Conservation (phyloP, 1,140 invertebrate species). For the Trachymyrmex septentrionalis region DNA sequence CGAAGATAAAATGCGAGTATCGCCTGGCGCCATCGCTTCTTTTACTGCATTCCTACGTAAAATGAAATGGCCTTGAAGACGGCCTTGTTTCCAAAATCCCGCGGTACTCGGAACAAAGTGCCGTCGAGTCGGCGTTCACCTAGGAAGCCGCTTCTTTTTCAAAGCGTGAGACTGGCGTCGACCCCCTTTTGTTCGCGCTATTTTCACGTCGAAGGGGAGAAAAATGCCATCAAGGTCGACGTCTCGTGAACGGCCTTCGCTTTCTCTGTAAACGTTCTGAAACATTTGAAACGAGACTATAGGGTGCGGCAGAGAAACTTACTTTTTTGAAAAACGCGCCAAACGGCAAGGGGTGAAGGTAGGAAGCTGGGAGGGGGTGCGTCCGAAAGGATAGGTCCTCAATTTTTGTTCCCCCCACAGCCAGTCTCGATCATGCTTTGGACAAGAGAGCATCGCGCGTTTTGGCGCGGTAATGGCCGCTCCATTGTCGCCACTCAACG, state of each 20-base stretch:
- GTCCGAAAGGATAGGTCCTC: no score
- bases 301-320: no score
- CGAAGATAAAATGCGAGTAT: constrained; percentile 28
- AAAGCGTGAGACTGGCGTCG: background rate
- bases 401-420: no score
- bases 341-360: no score
- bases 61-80: background rate
- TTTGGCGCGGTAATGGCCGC: no score
- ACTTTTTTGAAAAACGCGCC: no score
- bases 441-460: no score
- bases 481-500: no score
- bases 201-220: constrained; percentile 34
- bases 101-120: background rate
- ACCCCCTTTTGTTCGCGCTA: constrained; percentile 36
- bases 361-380: no score
- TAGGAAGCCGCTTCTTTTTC: background rate
- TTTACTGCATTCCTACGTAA: constrained; percentile 39
- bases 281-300: constrained; percentile 39
- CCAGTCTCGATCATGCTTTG: no score
- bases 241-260: constrained; percentile 50
- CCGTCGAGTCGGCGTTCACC: background rate
- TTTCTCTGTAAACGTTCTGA: constrained; percentile 61
- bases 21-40: constrained; percentile 35
- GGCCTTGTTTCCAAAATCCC: constrained; percentile 32
- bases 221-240: constrained; percentile 60